Base-by-base conservation (phyloP, 2,888 invertebrate genomes). In the Andrena dorsata region DNA sequence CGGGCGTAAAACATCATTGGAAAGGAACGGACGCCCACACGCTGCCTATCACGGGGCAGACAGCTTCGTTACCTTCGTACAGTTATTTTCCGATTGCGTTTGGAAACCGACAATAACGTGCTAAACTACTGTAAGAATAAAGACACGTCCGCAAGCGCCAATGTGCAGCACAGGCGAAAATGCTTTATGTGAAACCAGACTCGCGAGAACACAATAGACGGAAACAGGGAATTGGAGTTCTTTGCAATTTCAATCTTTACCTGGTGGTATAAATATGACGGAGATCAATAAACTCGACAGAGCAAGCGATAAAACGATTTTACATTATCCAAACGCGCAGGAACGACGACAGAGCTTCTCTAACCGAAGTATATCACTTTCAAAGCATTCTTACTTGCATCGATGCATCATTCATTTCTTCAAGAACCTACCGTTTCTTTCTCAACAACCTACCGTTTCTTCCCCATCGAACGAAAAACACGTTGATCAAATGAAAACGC, bases 1-100 rank as follows among this genome's bases (percentile, higher is more conserved):
- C 70, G 8, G n/a, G 56, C 75, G 68, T 75, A 56, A 71, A 75
- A 81, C 56, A 75, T 81, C 71, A 82, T 82, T 71, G 75, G 69
- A 71, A 75, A 80, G 82, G 82, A 71, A 81, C 74, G 66, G 56
- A 28, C 82, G 82, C 82, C 82, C 66, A 82, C 82, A 66, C 35
- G 47, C 82, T 82, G 74, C 74, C 81, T 82, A 82, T 82, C 75
- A 63, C 61, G 20, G 75, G 61, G n/a, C 65, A 49, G 82, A 81
- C 82, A 82, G 82, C 82, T 82, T 82, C 82, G 82, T 82, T 82
- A 82, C 82, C 82, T 66, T 30, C 75, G 51, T 66, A 60, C 75
- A 70, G 53, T 81, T 75, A 82, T 81, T 82, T 82, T 81, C 75
- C 75, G 70, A 82, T 81, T 74, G 51, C 61, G 65, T 71, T 81